Percentiles rank a stretch among this genome's conserved stretches.
phyloP scores from a whole-genome alignment of 2,888 invertebrate genomes.

The Sinohyriopsis cumingii region DNA sequence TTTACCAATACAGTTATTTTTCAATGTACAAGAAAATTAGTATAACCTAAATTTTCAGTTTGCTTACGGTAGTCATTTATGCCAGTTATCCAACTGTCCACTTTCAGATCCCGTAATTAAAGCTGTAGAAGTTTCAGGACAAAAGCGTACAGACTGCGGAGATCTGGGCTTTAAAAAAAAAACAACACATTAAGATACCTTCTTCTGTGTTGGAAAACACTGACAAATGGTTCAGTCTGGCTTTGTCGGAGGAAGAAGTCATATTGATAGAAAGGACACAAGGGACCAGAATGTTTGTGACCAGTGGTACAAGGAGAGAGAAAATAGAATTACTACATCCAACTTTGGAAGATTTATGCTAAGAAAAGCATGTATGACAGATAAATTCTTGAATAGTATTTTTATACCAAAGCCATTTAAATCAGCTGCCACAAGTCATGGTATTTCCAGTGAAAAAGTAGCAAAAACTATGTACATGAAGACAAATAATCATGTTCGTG shows the following conservation, averaged over 20 bases:
- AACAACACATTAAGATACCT: too few relatives aligned
- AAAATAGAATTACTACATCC: conserved; percentile 13
- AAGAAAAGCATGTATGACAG: not conserved
- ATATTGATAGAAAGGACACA: conserved; percentile 5
- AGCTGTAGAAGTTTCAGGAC: not conserved
- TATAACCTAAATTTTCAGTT: too few relatives aligned
- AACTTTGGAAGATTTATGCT: conserved; percentile 13
- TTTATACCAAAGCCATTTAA: conserved; percentile 6
- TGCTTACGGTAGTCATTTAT: too few relatives aligned
- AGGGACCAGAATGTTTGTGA: conserved; percentile 9
- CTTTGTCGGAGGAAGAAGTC: conserved; percentile 1
- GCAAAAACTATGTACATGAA: conserved; percentile 8
- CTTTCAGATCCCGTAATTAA: too few relatives aligned
- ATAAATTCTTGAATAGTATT: too few relatives aligned
- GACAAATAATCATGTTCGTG: conserved; percentile 24
- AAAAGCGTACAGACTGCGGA: too few relatives aligned
- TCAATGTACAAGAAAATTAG: not conserved
- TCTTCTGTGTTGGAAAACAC: too few relatives aligned
- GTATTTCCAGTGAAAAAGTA: conserved; percentile 2
- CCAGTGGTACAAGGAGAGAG: conserved; percentile 12
- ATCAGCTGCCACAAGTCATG: conserved; percentile 14
- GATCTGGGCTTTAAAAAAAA: too few relatives aligned
- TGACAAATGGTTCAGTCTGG: not conserved
- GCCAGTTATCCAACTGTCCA: not conserved
- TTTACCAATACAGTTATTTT: not conserved